Base-by-base conservation (phyloP, 2,113 vertebrate genomes). In the Synodontis membranacea region DNA sequence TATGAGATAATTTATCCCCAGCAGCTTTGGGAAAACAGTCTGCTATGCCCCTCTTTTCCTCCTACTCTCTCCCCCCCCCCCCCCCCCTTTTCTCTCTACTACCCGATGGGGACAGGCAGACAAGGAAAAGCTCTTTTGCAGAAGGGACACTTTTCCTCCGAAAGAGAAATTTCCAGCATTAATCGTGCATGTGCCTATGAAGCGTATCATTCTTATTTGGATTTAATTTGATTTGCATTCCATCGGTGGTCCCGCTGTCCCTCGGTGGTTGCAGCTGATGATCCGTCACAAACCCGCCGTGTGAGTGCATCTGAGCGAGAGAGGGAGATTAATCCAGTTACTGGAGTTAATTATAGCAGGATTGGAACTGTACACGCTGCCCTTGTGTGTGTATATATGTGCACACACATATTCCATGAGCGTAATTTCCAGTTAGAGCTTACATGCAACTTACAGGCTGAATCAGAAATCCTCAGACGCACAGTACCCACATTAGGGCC, bases 211-310 rank as follows among this genome's bases (percentile, higher is more conserved):
- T 92, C 74, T 87, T 88, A 88, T 93, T 90, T 88, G 17, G 17
- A 34, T 62, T 84, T 91, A 89, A 92, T 93, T 93, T 91, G 86
- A 93, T 92, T 93, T 91, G 87, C 84, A 72, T 91, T 91, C 83
- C 37, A 86, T 90, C 88, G 86, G 88, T 89, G 88, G 82, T 89
- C 64, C 81, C 78, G 80, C 44, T 89, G 84, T 88, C 89, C 88
- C 90, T 78, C 48, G 39, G 50, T 86, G 86, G 23, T 81, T 25
- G 23, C 44, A 70, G 48, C 64, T 56, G 79, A 87, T 72, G 60
- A 42, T 62, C 70, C 39, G 72, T 68, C 50, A 39, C n/a, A 46
- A 52, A 50, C 21, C 44, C 48, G 0, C 15, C 14, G 31, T 42
- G 76, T 28, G 34, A 76, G 64, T 58, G 86, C 82, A 52, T 37